Base-by-base conservation (phyloP, 2,888 invertebrate species). In the Alloplasta piceator region DNA sequence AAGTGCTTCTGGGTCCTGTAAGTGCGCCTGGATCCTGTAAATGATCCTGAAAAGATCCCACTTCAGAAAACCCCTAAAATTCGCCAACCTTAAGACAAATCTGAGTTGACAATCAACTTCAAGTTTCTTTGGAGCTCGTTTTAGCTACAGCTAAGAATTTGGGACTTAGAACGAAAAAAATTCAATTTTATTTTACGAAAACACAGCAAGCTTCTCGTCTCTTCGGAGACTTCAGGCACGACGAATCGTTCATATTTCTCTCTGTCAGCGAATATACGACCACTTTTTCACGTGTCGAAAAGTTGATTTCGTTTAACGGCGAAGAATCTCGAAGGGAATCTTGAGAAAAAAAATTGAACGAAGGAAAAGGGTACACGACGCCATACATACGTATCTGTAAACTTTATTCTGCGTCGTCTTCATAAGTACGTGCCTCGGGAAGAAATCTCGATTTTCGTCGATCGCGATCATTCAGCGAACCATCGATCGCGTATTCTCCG, bases 281-380 rank as follows among this genome's bases (percentile, higher is more conserved):
- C 85, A 78, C 82, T 87, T 88, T 87, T 88, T 88, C 41, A 10
- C 41, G 38, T 9, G 83, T 78, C 58, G 82, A 83, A 85, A 86
- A 86, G 88, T 86, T 87, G 86, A 87, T 88, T 87, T 87, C 83
- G 85, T 87, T 87, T 85, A 87, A 86, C 83, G 83, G 68, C 84
- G 71, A 68, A 78, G 72, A 67, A 72, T 72, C 56, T 61, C 56
- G 16, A 68, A 67, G 71, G 66, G 41, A 39, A 67, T 67, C 71
- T 56, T 14, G 3, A 26, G 26, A 26, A 26, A 26, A 26, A 26
- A 26, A 26, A 26, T 85, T 3, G 60, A 5, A 9, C 5, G 6
- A 38, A 6, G 7, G 16, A 5, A 10, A 16, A 52, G 38, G 26
- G n/a, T 41, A 52, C 7, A 41, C 12, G 9, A 39, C 38, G 9